These are phyloP conservation scores for Otis tarda DNA, from an alignment of 2,113 vertebrate species.

Conservation along the genomic window DNA sequence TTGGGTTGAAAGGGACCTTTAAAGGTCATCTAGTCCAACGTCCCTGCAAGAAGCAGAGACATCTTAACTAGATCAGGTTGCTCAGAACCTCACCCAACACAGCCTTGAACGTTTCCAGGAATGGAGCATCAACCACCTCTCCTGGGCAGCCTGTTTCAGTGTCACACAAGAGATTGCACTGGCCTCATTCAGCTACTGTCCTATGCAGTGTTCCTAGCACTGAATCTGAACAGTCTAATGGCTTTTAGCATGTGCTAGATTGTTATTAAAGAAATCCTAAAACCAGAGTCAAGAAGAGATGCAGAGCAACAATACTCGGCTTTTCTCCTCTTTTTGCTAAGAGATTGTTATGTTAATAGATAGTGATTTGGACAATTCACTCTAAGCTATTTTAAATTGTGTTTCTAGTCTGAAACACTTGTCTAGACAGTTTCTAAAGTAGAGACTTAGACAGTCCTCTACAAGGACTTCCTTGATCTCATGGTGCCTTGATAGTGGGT, in stretches of 20 bases:
- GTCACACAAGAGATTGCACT: background rate
- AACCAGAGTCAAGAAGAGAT: background rate
- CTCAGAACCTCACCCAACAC: too few relatives aligned
- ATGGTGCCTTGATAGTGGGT: background rate
- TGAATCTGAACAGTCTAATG: background rate
- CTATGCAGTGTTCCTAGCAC: background rate
- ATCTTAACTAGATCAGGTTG: too few relatives aligned
- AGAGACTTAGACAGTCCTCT: background rate
- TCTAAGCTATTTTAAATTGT: background rate
- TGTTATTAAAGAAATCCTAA: background rate
- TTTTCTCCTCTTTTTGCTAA: background rate
- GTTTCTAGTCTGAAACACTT: background rate
- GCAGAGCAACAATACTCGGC: background rate
- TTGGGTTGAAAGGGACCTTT: too few relatives aligned
- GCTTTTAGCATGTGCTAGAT: background rate
- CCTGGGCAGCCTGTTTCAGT: too few relatives aligned
- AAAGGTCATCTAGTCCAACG: too few relatives aligned
- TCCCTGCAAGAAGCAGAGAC: too few relatives aligned
- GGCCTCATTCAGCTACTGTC: fast-evolving
- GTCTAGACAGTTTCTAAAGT: background rate
- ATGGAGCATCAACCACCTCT: too few relatives aligned
- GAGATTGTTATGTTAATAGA: background rate
- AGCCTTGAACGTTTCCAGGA: too few relatives aligned
- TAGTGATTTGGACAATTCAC: background rate
- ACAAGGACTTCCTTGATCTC: background rate